Percentiles rank a stretch among this genome's conserved stretches.
phyloP scores from a whole-genome alignment of 37 sponge, comb jelly and placozoan genomes.

The Oscarella lobularis region DNA sequence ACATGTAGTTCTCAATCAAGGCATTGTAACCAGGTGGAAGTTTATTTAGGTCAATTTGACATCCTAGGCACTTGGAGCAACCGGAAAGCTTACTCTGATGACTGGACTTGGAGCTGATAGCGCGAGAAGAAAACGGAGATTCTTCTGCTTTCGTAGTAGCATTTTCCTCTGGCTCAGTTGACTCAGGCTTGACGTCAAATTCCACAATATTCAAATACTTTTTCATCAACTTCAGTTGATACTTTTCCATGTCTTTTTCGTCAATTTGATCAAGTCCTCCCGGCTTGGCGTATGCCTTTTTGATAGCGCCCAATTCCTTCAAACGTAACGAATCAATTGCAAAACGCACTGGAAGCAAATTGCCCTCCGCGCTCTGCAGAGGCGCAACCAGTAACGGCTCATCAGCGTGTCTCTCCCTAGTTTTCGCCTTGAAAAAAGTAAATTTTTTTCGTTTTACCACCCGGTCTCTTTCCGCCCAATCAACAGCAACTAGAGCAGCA shows the following conservation, averaged over 20 bases:
- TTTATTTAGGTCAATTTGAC: not conserved
- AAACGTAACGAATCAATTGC: conserved; percentile 36
- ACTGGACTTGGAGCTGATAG: not conserved
- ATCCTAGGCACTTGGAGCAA: not conserved
- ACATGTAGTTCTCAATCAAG: conserved; percentile 44
- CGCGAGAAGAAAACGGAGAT: not conserved
- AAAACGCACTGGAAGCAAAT: conserved; percentile 67
- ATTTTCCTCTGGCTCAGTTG: not conserved
- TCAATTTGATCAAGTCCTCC: not conserved
- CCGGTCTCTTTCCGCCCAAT: conserved; percentile 11
- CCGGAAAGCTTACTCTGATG: not conserved
- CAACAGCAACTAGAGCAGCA: conserved; percentile 67
- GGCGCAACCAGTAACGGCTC: conserved; percentile 43
- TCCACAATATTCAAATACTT: not conserved
- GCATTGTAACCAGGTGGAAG: conserved; percentile 51
- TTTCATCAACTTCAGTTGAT: not conserved
- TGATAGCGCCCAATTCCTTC: not conserved
- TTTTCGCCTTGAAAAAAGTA: conserved; percentile 8
- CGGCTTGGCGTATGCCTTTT: not conserved
- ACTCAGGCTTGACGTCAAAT: not conserved
- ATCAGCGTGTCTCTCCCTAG: too few species aligned
- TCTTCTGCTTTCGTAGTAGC: not conserved
- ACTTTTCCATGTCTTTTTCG: not conserved
- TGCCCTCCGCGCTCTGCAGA: conserved; percentile 56
- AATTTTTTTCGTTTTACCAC: not conserved